These are phyloP conservation scores for Drosophila quasianomalipes DNA, from an alignment of 2,888 invertebrate genomes.

Conservation along the genomic window DNA sequence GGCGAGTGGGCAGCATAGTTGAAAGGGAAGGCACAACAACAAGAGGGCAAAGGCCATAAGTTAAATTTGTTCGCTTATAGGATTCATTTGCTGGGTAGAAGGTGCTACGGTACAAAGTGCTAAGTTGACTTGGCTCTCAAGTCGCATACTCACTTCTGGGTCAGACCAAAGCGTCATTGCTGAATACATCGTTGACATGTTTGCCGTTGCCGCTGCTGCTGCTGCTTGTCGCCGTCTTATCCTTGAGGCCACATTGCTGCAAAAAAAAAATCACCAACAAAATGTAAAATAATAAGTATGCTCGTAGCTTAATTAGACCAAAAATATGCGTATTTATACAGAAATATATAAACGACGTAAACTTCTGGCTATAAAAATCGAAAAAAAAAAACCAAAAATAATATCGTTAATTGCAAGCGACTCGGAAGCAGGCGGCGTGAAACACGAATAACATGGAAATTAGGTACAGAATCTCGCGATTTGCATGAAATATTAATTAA, in stretches of 20 bases:
- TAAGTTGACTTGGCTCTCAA: slow-evolving; percentile 13
- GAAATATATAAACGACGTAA: not conserved
- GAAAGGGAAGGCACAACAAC: slow-evolving; percentile 20
- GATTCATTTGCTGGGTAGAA: slow-evolving; percentile 13
- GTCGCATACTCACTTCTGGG: slow-evolving; percentile 82
- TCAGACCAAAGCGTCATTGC: slow-evolving; percentile 85
- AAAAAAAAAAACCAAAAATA: slow-evolving; percentile 41
- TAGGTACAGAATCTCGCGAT: slow-evolving; percentile 43
- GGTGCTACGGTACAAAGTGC: not conserved
- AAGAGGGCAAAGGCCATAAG: slow-evolving; percentile 44
- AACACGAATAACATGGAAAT: slow-evolving; percentile 59
- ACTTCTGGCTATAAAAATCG: slow-evolving; percentile 9
- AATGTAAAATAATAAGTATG: not conserved
- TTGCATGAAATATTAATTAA: slow-evolving; percentile 82
- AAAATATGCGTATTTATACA: slow-evolving; percentile 1
- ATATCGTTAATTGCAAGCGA: slow-evolving; percentile 62
- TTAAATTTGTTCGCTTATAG: slow-evolving; percentile 33
- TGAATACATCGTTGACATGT: slow-evolving; percentile 85
- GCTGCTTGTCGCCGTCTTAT: slow-evolving; percentile 69
- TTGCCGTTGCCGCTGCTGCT: slow-evolving; percentile 68
- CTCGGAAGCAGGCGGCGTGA: slow-evolving; percentile 10
- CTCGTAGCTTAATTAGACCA: slow-evolving; percentile 32
- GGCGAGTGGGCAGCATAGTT: slow-evolving; percentile 42
- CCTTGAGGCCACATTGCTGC: slow-evolving; percentile 84
- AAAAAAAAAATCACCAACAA: slow-evolving; percentile 16